phyloP scores from a whole-genome alignment of 2,113 vertebrate species.

The Oryzias javanicus region DNA sequence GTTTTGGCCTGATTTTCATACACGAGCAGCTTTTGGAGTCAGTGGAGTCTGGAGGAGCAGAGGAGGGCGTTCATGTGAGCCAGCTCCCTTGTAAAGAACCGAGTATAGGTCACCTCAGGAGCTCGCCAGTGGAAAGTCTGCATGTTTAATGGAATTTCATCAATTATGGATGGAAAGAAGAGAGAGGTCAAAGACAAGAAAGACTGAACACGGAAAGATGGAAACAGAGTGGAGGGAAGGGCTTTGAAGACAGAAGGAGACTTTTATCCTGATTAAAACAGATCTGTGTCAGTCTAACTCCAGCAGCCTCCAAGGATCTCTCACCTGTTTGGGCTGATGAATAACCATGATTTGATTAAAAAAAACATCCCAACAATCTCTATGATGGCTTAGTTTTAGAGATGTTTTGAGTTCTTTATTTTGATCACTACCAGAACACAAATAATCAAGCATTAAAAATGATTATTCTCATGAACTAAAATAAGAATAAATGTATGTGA shows the following conservation, averaged over 20 bases:
- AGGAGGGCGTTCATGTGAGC: conserved; percentile 4
- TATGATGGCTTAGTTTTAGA: too few species aligned
- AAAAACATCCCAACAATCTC: too few species aligned
- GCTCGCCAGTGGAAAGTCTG: conserved; percentile 74
- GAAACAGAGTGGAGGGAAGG: neutral
- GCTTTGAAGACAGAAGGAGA: neutral
- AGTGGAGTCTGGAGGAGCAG: neutral
- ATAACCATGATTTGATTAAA: too few species aligned
- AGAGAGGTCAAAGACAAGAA: conserved; percentile 7
- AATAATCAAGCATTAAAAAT: neutral
- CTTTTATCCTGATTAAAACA: too few species aligned
- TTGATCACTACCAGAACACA: too few species aligned
- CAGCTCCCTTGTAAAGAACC: conserved; percentile 4
- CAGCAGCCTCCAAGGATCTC: neutral
- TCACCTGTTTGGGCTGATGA: too few species aligned
- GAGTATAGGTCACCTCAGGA: conserved; percentile 63
- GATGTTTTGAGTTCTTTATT: too few species aligned
- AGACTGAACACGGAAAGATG: conserved; percentile 1
- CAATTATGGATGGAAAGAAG: conserved; percentile 67
- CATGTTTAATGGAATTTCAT: conserved; percentile 80
- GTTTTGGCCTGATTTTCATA: too few species aligned
- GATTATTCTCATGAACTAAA: neutral
- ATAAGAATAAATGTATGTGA: conserved; percentile 19
- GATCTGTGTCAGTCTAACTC: too few species aligned
- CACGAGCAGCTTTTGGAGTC: neutral